Conservation (phyloP, 2,113 vertebrate species). For the Melanocharis versteri region DNA sequence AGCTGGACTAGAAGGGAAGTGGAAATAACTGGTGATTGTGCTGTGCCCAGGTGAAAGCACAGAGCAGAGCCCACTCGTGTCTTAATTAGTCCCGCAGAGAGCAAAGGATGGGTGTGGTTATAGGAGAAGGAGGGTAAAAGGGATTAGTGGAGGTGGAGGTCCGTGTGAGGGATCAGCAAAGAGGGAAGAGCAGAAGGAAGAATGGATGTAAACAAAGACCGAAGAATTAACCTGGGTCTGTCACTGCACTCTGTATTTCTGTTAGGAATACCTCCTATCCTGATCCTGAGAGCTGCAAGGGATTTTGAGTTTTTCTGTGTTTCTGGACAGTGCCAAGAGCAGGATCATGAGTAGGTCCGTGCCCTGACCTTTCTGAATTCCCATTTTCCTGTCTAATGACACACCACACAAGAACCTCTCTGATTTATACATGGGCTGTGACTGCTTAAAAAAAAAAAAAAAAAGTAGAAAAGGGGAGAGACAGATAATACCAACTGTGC, state of each 20-base stretch:
- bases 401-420: neutral
- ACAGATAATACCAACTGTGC: neutral
- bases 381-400: neutral
- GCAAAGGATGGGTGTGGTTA: neutral
- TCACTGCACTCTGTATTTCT: neutral
- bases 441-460: neutral
- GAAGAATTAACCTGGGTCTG: neutral
- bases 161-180: neutral
- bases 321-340: neutral
- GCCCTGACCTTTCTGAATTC: conserved; percentile 20
- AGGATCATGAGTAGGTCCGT: neutral
- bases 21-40: neutral
- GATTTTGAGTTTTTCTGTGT: neutral
- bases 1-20: neutral
- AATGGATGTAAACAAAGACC: neutral
- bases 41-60: neutral
- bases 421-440: neutral
- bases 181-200: neutral
- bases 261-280: neutral
- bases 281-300: neutral
- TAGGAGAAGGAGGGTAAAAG: neutral
- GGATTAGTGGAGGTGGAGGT: neutral
- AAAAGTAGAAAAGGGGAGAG: neutral
- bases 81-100: neutral
- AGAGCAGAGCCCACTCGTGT: neutral